phyloP scores from a whole-genome alignment of 2,888 invertebrate genomes.

The Linyphia triangularis region DNA sequence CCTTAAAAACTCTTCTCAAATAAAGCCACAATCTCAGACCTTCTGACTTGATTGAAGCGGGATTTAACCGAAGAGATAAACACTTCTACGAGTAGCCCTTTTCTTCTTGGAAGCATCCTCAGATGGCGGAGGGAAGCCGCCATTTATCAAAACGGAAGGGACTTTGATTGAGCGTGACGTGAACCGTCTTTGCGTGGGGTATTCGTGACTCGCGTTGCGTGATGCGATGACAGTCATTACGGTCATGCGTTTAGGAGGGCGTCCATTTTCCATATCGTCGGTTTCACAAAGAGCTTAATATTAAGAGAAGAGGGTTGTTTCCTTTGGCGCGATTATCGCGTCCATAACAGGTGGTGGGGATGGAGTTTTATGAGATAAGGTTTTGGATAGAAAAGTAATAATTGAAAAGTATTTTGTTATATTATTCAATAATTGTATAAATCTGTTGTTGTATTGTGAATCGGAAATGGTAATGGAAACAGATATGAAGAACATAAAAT shows the following conservation, averaged over 20 bases:
- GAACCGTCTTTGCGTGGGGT: constrained; percentile 1
- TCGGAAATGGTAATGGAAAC: no score
- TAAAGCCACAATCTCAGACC: neutral
- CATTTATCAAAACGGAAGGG: constrained; percentile 22
- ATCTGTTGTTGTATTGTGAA: no score
- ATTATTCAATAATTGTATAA: no score
- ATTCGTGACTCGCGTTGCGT: constrained; percentile 18
- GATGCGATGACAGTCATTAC: constrained; percentile 37
- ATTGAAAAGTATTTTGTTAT: no score
- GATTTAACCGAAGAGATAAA: constrained; percentile 3
- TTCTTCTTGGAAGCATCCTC: neutral
- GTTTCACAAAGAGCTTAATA: neutral
- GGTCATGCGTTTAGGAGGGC: constrained; percentile 10
- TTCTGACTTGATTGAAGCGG: neutral
- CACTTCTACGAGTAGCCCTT: neutral
- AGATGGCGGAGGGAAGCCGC: neutral
- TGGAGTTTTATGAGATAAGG: neutral
- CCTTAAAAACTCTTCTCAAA: neutral
- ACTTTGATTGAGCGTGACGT: constrained; percentile 35
- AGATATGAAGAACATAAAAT: no score
- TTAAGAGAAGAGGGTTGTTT: neutral
- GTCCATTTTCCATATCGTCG: constrained; percentile 17
- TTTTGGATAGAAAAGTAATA: no score
- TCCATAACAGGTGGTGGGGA: neutral
- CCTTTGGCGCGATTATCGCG: constrained; percentile 12